phyloP scores from a whole-genome alignment of 23 tunicate genomes.

The Ciona savignyi region DNA sequence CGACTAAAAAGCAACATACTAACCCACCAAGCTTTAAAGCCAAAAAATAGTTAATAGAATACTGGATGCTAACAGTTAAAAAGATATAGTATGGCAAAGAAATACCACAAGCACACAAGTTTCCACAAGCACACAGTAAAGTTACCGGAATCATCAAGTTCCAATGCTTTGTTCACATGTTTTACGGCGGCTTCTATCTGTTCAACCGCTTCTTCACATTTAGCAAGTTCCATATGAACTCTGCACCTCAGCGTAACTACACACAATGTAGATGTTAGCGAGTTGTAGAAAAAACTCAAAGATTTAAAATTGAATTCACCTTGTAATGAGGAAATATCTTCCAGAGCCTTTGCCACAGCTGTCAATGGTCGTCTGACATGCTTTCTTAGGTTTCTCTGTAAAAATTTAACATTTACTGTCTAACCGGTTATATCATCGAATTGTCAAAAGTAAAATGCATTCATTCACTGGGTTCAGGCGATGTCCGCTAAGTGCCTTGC shows the following conservation, averaged over 20 bases:
- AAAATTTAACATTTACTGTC: too few species aligned
- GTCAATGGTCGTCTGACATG: constrained; percentile 63
- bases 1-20: too few species aligned
- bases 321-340: constrained; percentile 73
- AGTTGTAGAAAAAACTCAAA: neutral
- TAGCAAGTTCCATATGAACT: constrained; percentile 85
- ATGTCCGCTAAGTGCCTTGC: too few species aligned
- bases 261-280: neutral
- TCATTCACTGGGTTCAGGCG: too few species aligned
- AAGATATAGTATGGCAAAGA: neutral
- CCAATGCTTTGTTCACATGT: constrained; percentile 76
- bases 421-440: too few species aligned
- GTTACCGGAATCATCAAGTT: constrained; percentile 63
- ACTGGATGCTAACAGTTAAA: neutral
- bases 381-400: constrained; percentile 63
- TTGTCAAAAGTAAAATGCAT: too few species aligned
- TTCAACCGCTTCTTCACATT: constrained; percentile 79
- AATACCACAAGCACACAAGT: neutral
- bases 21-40: too few species aligned
- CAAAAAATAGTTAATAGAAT: too few species aligned
- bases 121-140: neutral
- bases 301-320: constrained; percentile 8
- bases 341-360: constrained; percentile 56
- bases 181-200: constrained; percentile 87
- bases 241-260: constrained; percentile 64